phyloP scores from a whole-genome alignment of 2,888 invertebrate species.

The Stomorhina lunata region DNA sequence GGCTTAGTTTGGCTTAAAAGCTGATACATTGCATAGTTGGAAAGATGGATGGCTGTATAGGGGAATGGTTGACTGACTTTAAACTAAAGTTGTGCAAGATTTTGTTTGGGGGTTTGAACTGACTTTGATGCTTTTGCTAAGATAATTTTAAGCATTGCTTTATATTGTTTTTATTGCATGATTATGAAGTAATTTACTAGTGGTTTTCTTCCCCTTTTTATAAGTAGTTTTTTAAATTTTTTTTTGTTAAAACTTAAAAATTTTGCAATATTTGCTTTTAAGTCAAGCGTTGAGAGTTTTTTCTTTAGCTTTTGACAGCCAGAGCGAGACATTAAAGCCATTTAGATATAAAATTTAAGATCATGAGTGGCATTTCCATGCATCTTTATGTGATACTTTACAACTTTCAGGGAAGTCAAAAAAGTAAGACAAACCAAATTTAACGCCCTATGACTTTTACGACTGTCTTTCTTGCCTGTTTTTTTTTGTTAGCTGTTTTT shows the following conservation, averaged over 20 bases:
- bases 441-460: conserved; percentile 57
- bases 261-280: conserved; percentile 57
- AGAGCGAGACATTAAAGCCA: not conserved
- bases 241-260: conserved; percentile 44
- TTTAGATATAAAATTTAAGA: too few relatives aligned
- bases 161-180: not conserved
- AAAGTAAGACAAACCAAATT: not conserved
- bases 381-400: not conserved
- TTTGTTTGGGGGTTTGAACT: conserved; percentile 28
- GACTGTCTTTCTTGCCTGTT: conserved; percentile 3
- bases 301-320: conserved; percentile 46
- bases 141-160: conserved; percentile 48
- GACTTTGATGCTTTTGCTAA: conserved; percentile 35
- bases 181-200: conserved; percentile 61
- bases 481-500: conserved; percentile 15
- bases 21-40: not conserved
- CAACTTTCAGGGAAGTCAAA: conserved; percentile 42
- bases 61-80: not conserved
- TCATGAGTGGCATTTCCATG: too few relatives aligned
- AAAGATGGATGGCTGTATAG: not conserved
- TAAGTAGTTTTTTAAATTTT: conserved; percentile 12
- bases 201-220: conserved; percentile 18
- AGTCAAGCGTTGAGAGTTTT: conserved; percentile 16
- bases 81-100: conserved; percentile 47
- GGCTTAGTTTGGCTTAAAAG: conserved; percentile 11